Conservation (phyloP, 2,113 vertebrate genomes). For the Lasiurus cinereus region DNA sequence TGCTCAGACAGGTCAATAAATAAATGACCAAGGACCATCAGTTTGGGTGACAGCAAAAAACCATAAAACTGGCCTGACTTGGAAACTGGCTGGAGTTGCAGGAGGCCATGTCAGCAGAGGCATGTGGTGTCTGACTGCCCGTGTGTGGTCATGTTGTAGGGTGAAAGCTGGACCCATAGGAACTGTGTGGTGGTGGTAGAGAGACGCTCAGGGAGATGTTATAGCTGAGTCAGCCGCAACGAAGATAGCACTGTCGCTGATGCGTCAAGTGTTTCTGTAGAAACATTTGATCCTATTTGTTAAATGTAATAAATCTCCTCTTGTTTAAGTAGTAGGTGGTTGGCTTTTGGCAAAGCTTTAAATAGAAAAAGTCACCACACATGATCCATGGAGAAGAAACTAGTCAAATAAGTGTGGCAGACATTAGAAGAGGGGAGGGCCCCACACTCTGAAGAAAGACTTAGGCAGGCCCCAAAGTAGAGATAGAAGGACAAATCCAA, state of each 20-base stretch:
- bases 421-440: background rate
- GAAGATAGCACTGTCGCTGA: background rate
- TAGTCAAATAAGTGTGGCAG: background rate
- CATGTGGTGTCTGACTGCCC: background rate
- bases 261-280: background rate
- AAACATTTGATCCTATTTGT: constrained; percentile 16
- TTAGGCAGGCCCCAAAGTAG: background rate
- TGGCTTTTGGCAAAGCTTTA: constrained; percentile 46
- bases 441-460: background rate
- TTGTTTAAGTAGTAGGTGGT: constrained; percentile 5
- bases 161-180: background rate
- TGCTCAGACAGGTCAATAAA: background rate
- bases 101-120: background rate
- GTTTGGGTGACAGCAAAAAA: background rate
- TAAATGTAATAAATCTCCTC: constrained; percentile 37
- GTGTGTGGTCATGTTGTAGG: background rate
- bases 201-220: accelerated
- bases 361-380: constrained; percentile 20
- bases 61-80: background rate
- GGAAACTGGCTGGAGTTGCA: background rate
- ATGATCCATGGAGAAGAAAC: background rate
- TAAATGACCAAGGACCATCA: background rate
- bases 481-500: background rate
- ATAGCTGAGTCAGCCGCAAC: background rate
- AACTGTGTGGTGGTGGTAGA: accelerated